Evolutionary conservation across 2,113 vertebrate genomes (phyloP).

Genomic region (Epinephelus lanceolatus): DNA sequence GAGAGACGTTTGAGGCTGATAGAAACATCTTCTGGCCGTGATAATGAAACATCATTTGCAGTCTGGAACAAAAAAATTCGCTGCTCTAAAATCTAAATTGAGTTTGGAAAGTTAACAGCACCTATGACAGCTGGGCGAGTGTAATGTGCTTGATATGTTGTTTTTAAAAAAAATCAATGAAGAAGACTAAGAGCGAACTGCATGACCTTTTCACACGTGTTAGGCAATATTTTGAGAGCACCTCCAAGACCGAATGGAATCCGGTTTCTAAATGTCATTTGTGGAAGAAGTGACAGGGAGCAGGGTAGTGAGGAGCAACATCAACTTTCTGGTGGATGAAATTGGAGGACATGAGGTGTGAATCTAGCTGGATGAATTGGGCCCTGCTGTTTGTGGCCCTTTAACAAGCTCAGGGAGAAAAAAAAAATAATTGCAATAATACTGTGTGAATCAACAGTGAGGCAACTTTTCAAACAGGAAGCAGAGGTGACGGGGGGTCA

Average conservation of each 20-base stretch:
- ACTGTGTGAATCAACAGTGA: conserved; percentile 27
- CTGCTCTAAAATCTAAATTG: conserved; percentile 14
- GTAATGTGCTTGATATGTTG: conserved; percentile 9
- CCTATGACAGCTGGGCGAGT: neutral
- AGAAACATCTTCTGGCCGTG: conserved; percentile 18
- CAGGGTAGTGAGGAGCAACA: neutral
- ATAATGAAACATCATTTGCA: conserved; percentile 27
- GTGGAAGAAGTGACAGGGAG: conserved; percentile 5
- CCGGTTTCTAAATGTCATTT: conserved; percentile 47
- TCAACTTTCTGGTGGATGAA: conserved; percentile 39
- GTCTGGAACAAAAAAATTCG: neutral
- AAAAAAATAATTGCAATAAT: conserved; percentile 64
- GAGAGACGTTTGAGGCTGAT: conserved; percentile 26
- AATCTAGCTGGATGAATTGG: conserved; percentile 28
- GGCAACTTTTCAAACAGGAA: conserved; percentile 35
- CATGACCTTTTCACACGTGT: conserved; percentile 52
- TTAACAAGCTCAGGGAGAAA: conserved; percentile 43
- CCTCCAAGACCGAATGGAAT: conserved; percentile 17
- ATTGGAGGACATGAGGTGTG: conserved; percentile 47
- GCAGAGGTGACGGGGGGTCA: conserved; percentile 51
- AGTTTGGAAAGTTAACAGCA: conserved; percentile 40
- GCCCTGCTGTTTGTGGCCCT: conserved; percentile 10
- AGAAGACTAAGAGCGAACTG: conserved; percentile 2
- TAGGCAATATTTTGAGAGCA: conserved; percentile 32
- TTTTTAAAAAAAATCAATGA: conserved; percentile 9